phyloP scores from a whole-genome alignment of 2,888 invertebrate genomes.

The Melitaea athalia region DNA sequence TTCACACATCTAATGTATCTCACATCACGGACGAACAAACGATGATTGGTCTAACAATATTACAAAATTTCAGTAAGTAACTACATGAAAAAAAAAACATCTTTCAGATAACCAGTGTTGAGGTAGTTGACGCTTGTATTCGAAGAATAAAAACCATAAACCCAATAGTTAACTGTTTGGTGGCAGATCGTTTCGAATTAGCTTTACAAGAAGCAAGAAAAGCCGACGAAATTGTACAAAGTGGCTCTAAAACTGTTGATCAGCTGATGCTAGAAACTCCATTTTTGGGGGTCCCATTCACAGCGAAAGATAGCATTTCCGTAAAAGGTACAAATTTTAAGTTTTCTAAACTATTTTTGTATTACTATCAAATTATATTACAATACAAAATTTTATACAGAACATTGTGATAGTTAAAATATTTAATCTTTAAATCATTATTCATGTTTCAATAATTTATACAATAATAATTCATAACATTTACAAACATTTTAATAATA shows the following conservation, averaged over 20 bases:
- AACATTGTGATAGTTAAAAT: no score
- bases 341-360: no score
- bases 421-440: no score
- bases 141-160: conserved; percentile 91
- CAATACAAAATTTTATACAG: no score
- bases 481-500: no score
- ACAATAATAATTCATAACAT: no score
- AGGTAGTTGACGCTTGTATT: conserved; percentile 90
- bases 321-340: conserved; percentile 85
- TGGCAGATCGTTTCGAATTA: conserved; percentile 89
- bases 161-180: conserved; percentile 90
- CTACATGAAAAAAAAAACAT: no score
- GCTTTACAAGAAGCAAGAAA: conserved; percentile 90
- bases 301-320: conserved; percentile 93
- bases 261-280: conserved; percentile 87
- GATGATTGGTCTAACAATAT: background rate
- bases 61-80: background rate
- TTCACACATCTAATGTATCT: no score
- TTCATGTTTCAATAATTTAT: no score
- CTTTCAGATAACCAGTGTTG: conserved; percentile 86
- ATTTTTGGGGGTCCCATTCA: conserved; percentile 94
- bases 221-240: conserved; percentile 87
- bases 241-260: conserved; percentile 81
- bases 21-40: background rate
- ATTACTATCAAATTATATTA: no score